Conservation (phyloP, 2,797 vertebrate species). For the Gambelia wislizenii region DNA sequence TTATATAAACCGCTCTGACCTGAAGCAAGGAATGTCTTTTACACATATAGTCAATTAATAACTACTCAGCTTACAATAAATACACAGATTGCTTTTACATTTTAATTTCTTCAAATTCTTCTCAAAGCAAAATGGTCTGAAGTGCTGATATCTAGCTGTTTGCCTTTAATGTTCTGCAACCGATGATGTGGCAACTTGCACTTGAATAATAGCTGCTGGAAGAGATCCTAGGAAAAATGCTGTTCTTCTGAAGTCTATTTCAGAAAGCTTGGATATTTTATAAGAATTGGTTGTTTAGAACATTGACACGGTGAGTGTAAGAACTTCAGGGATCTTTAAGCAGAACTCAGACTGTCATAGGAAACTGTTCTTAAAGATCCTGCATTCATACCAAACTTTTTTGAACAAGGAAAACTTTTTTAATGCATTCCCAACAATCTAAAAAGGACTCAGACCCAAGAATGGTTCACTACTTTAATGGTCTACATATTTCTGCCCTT, state of each 20-base stretch:
- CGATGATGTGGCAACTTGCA: conserved; percentile 78
- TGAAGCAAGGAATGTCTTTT: conserved; percentile 42
- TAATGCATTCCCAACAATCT: conserved; percentile 36
- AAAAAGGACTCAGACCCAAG: conserved; percentile 42
- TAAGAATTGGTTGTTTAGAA: conserved; percentile 70
- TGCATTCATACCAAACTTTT: conserved; percentile 40
- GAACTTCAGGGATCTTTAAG: conserved; percentile 72
- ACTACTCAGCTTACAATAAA: conserved; percentile 28
- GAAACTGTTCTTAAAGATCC: conserved; percentile 37
- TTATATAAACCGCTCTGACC: conserved; percentile 62
- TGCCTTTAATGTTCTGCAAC: conserved; percentile 61
- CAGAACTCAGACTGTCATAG: conserved; percentile 37
- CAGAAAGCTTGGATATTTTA: conserved; percentile 62
- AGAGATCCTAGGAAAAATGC: conserved; percentile 59
- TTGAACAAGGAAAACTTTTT: conserved; percentile 46
- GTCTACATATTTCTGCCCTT: not conserved
- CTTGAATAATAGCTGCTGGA: conserved; percentile 74
- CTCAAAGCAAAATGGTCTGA: conserved; percentile 54
- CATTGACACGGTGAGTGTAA: conserved; percentile 70
- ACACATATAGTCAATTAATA: conserved; percentile 33
- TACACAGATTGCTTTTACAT: not conserved
- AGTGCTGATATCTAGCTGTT: conserved; percentile 50
- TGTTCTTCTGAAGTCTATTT: conserved; percentile 70
- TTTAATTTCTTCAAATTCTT: conserved; percentile 58
- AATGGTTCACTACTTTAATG: conserved; percentile 45